A percentile compares a stretch with the other conserved stretches of the same genome.
Evolutionary conservation across 2,888 invertebrate species (phyloP).

Genomic region (Plebejus anna): DNA sequence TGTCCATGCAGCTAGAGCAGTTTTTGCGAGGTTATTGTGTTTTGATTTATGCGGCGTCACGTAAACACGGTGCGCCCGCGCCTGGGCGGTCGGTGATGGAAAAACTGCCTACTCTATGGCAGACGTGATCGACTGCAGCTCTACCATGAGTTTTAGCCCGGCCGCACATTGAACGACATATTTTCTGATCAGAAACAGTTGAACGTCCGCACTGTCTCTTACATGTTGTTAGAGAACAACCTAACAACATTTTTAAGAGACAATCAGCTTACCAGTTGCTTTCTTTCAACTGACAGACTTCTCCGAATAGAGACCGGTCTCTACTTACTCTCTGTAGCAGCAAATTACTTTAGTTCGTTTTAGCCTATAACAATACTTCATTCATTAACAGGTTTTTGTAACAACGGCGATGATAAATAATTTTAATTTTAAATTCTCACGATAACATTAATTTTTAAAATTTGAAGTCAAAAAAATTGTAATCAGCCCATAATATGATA

Average conservation of each 20-base stretch:
- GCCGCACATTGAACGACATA: too few species aligned
- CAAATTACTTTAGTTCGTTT: too few species aligned
- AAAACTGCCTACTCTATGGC: not conserved
- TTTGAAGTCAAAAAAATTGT: not conserved
- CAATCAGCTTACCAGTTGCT: too few species aligned
- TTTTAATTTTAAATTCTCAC: not conserved
- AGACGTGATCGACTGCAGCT: too few species aligned
- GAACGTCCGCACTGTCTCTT: too few species aligned
- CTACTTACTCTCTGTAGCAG: too few species aligned
- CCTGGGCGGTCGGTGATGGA: constrained; percentile 38
- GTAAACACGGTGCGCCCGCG: constrained; percentile 51
- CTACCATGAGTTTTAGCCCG: too few species aligned
- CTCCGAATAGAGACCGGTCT: too few species aligned
- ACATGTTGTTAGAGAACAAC: too few species aligned
- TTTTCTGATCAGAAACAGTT: too few species aligned
- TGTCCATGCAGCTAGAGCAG: not conserved
- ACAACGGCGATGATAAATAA: not conserved
- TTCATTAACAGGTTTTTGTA: not conserved
- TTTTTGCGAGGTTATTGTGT: constrained; percentile 46
- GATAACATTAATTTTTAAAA: not conserved
- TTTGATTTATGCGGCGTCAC: constrained; percentile 60
- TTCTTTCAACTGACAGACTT: too few species aligned
- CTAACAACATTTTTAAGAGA: too few species aligned
- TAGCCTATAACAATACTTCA: not conserved
- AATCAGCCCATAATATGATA: not conserved